Evolutionary conservation across 2,888 invertebrate genomes (phyloP), one percentile per base, ranked within the genome.

Genomic region (Teleiodes luculella): DNA sequence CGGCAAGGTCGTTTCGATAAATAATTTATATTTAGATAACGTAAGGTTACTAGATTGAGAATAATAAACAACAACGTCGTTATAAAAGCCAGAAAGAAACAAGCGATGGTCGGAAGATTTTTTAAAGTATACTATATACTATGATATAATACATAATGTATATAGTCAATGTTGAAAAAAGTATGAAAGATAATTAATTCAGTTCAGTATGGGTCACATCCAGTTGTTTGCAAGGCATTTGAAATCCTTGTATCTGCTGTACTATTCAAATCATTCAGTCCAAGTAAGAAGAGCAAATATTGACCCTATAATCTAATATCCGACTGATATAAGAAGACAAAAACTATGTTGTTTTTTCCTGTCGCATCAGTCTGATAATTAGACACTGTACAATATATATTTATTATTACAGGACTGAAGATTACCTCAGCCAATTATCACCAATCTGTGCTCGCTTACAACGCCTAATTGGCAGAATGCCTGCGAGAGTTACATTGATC

Each of bases 401-500:
- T 35, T 11, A 24, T 37, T 46, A 37, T 36, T 56, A 61, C 59
- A 56, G 52, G 52, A 56, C 58, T 54, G 53, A 57, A 47, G 57
- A 52, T 65, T 66, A 76, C 75, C 78, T 76, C 72, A 76, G 75
- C 74, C 72, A 68, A 41, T 41, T 41, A 33, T 57, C 55, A 60
- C 60, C 61, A 59, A 65, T 70, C 65, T 66, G 61, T 64, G 66
- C 62, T 65, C 61, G 66, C 62, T 65, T 61, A 62, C 57, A 56
- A 64, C 62, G 76, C 72, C 77, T 74, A 78, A 64, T 76, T 74
- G 81, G 77, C 80, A 78, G 74, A 68, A 62, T 67, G 73, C 70
- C 67, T 67, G 28, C 62, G 61, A 56, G 62, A 56, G 65, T 61
- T 68, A 63, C 65, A 60, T 51, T 53, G 55, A 61, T 64, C 63